Evolutionary conservation across 2,888 invertebrate species (phyloP).

Genomic region (Mesochorus sp.): DNA sequence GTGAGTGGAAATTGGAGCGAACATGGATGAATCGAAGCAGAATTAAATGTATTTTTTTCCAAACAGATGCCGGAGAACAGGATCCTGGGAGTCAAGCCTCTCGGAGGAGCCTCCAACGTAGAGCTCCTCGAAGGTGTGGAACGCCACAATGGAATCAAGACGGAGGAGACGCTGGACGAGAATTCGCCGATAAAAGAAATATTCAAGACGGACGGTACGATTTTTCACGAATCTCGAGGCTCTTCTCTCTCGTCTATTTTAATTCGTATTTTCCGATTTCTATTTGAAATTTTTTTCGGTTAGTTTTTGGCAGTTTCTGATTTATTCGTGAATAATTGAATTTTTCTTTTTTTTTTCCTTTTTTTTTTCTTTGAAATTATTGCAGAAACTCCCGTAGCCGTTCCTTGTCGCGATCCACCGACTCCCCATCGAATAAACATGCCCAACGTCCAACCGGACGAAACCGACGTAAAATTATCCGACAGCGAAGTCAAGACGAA

Average conservation of each 20-base stretch:
- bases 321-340: not conserved
- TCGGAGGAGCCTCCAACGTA: conserved; percentile 23
- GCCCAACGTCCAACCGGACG: conserved; percentile 69
- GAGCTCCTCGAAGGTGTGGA: conserved; percentile 40
- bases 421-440: conserved; percentile 79
- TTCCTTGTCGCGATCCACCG: conserved; percentile 70
- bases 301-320: not conserved
- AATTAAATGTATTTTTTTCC: not conserved
- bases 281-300: not conserved
- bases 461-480: conserved; percentile 62
- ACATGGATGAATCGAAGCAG: not conserved
- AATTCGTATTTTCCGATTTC: not conserved
- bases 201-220: conserved; percentile 72
- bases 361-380: not conserved
- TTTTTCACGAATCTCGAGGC: not conserved
- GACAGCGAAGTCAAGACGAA: conserved; percentile 64
- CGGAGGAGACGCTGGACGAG: conserved; percentile 51
- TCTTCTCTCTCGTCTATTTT: not conserved
- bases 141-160: conserved; percentile 41
- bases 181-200: conserved; percentile 65
- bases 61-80: conserved; percentile 48
- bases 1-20: conserved; percentile 25
- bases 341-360: conserved; percentile 51
- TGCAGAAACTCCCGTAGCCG: conserved; percentile 67
- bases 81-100: conserved; percentile 26